Conservation (phyloP, 2,888 invertebrate species). For the Adineta ricciae region DNA sequence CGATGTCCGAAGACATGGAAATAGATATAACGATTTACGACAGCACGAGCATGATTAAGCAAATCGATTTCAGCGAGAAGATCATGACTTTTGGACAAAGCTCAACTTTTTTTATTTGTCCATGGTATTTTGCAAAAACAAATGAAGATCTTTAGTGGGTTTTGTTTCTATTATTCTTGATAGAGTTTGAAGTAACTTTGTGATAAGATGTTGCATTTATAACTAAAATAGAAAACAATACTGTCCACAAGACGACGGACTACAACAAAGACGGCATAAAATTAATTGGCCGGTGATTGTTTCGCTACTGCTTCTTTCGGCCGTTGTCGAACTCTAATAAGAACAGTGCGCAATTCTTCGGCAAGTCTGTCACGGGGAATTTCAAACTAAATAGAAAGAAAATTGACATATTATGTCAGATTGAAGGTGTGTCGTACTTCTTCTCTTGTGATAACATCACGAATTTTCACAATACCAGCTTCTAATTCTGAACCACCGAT, state of each 20-base stretch:
- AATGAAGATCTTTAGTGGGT: not conserved
- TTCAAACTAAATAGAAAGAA: not conserved
- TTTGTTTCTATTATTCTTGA: not conserved
- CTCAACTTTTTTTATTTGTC: too few relatives aligned
- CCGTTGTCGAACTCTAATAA: not conserved
- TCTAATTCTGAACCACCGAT: conserved; percentile 83
- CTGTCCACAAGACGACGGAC: not conserved
- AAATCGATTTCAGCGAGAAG: too few relatives aligned
- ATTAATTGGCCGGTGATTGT: not conserved
- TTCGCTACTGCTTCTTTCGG: not conserved
- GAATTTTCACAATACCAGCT: conserved; percentile 44
- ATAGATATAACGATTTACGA: not conserved
- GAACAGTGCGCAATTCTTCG: not conserved
- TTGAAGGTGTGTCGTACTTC: not conserved
- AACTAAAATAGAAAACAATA: not conserved
- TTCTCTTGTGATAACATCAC: conserved; percentile 23
- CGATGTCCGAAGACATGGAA: too few relatives aligned
- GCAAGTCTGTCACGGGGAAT: not conserved
- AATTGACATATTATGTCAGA: not conserved
- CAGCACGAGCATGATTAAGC: not conserved
- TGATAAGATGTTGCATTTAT: not conserved
- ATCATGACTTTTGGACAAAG: too few relatives aligned
- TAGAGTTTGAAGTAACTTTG: not conserved
- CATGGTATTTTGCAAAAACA: too few relatives aligned
- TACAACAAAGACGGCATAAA: not conserved